Conservation (phyloP, 2,113 vertebrate genomes). For the Hiodon alosoides region DNA sequence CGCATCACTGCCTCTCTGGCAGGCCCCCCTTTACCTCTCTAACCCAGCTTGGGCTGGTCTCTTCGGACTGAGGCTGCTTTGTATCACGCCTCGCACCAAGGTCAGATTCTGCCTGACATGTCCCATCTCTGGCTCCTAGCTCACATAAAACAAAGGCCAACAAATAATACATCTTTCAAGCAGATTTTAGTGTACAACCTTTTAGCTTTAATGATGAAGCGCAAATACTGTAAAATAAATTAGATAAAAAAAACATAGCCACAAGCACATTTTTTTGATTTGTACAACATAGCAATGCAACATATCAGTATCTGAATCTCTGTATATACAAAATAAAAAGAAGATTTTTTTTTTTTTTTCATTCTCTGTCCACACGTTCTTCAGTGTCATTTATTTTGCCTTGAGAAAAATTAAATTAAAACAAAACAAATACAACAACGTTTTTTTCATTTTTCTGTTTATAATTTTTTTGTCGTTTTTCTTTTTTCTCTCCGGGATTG, state of each 20-base stretch:
- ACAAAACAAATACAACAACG: slow-evolving; percentile 18
- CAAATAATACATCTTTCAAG: background rate
- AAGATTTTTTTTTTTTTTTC: slow-evolving; percentile 18
- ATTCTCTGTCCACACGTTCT: slow-evolving; percentile 27
- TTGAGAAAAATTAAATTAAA: slow-evolving; percentile 7
- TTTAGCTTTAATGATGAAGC: slow-evolving; percentile 68
- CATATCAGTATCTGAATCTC: slow-evolving; percentile 37
- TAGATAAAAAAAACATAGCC: slow-evolving; percentile 70
- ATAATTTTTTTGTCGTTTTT: background rate
- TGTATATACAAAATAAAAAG: slow-evolving; percentile 43
- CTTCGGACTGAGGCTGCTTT: no score
- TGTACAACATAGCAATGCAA: slow-evolving; percentile 57
- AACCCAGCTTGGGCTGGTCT: no score
- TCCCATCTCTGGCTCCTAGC: background rate
- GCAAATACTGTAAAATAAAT: slow-evolving; percentile 75
- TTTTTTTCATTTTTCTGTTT: slow-evolving; percentile 10
- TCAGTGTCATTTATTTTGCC: slow-evolving; percentile 27
- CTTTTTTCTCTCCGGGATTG: background rate
- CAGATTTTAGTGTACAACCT: slow-evolving; percentile 48
- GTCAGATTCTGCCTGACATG: background rate
- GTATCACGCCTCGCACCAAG: background rate
- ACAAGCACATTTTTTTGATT: slow-evolving; percentile 63
- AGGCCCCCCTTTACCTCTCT: no score
- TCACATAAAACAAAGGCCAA: background rate
- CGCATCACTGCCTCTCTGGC: no score